phyloP scores from a whole-genome alignment of 2,888 invertebrate genomes.

The Melanotus villosus region DNA sequence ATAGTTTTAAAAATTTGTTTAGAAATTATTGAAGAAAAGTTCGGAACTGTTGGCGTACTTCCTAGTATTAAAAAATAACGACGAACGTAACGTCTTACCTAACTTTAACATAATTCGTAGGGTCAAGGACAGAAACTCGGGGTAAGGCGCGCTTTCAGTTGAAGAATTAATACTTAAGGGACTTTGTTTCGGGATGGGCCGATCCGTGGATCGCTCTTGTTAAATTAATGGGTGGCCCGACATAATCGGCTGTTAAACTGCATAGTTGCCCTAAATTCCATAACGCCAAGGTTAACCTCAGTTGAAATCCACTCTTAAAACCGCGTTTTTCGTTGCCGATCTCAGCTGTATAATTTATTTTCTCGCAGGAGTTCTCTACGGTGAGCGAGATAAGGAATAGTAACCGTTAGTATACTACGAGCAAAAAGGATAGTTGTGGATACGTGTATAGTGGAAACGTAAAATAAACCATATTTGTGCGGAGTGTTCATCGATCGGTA shows the following conservation, averaged over 20 bases:
- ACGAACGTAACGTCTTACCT: background rate
- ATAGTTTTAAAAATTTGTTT: too few species aligned
- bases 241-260: constrained; percentile 41
- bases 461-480: constrained; percentile 61
- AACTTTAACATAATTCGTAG: constrained; percentile 9
- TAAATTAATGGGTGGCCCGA: constrained; percentile 11
- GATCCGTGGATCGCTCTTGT: background rate
- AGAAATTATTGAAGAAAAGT: too few species aligned
- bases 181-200: background rate
- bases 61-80: too few species aligned
- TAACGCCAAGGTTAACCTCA: constrained; percentile 48
- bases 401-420: constrained; percentile 25
- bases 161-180: constrained; percentile 8
- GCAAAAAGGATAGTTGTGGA: constrained; percentile 45
- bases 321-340: constrained; percentile 41
- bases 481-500: constrained; percentile 61
- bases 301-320: constrained; percentile 49
- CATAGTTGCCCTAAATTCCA: constrained; percentile 32
- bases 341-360: constrained; percentile 44
- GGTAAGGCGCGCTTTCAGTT: background rate
- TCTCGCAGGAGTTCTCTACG: constrained; percentile 26
- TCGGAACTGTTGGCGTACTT: too few species aligned
- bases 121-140: constrained; percentile 18
- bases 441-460: constrained; percentile 56
- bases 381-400: constrained; percentile 25